Conservation (phyloP, 1,140 invertebrate species). For the Argopecten irradians region DNA sequence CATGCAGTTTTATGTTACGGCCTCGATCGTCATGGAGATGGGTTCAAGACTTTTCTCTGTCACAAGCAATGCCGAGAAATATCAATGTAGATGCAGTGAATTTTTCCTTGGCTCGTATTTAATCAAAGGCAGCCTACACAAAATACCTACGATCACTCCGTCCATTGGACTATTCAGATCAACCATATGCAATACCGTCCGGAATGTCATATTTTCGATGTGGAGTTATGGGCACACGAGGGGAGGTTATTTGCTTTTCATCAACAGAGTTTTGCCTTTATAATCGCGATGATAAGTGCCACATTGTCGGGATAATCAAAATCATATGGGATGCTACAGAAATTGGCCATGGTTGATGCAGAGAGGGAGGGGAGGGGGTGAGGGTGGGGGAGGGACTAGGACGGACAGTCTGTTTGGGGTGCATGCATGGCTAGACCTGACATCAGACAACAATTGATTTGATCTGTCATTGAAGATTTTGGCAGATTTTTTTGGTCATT, state of each 20-base stretch:
- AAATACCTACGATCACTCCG: not conserved
- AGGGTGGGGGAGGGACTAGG: not conserved
- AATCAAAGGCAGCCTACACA: not conserved
- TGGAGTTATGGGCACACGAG: not conserved
- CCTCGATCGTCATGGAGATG: not conserved
- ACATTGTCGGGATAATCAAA: not conserved
- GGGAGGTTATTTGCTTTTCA: slow-evolving; percentile 10
- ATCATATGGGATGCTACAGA: not conserved
- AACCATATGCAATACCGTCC: not conserved
- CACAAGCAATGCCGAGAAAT: not conserved
- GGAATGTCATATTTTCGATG: slow-evolving; percentile 11
- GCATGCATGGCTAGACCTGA: not conserved
- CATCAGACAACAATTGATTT: not conserved
- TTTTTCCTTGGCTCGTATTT: not conserved
- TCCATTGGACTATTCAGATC: not conserved
- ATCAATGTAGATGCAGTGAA: not conserved
- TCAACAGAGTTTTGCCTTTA: not conserved
- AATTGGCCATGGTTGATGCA: not conserved
- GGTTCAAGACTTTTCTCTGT: not conserved
- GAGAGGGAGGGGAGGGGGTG: not conserved
- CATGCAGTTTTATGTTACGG: not conserved
- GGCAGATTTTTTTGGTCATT: not conserved
- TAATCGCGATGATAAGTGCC: slow-evolving; percentile 1
- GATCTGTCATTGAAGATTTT: not conserved
- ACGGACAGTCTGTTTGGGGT: not conserved